These are phyloP conservation scores for Troilus luridus DNA, from an alignment of 2,888 invertebrate species.

Conservation along the genomic window DNA sequence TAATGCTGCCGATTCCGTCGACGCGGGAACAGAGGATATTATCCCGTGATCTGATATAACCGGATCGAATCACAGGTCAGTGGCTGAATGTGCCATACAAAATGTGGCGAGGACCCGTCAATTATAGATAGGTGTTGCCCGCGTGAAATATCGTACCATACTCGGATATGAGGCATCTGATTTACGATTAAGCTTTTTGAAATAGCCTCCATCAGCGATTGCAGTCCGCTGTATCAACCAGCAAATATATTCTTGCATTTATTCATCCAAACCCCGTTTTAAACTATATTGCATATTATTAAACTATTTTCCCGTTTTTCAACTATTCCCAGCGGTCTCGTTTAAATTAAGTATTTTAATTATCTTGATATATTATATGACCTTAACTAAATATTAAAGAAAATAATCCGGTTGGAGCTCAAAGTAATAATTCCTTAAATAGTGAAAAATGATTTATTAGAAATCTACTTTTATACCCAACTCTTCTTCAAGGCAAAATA, in stretches of 20 bases:
- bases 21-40: background rate
- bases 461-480: no score
- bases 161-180: slow-evolving; percentile 54
- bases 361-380: no score
- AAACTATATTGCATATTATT: background rate
- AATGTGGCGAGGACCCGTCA: slow-evolving; percentile 32
- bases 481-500: no score
- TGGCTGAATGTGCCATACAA: slow-evolving; percentile 33
- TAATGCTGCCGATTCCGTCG: background rate
- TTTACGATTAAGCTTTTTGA: slow-evolving; percentile 57
- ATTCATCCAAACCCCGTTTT: background rate
- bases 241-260: background rate
- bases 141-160: slow-evolving; percentile 17
- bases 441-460: no score
- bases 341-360: no score
- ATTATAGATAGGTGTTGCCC: slow-evolving; percentile 41
- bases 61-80: slow-evolving; percentile 24
- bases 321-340: background rate
- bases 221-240: background rate
- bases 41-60: slow-evolving; percentile 16
- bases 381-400: no score
- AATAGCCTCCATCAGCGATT: slow-evolving; percentile 41
- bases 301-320: background rate
- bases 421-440: no score
- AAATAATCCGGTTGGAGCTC: no score